Conservation (phyloP, 1,140 invertebrate genomes). For the Drosophila biarmipes region DNA sequence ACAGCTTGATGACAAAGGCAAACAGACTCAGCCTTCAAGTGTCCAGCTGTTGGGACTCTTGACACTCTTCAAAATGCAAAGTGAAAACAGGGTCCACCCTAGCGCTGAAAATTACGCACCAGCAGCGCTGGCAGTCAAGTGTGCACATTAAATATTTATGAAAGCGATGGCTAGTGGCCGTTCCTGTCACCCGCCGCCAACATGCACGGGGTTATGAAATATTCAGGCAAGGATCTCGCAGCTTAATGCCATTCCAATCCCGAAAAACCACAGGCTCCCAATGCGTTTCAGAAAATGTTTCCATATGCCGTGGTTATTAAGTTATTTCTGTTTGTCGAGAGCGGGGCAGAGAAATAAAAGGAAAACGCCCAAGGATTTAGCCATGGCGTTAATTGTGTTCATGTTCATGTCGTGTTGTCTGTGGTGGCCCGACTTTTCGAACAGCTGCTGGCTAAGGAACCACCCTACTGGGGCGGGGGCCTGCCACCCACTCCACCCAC, state of each 20-base stretch:
- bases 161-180: conserved; percentile 45
- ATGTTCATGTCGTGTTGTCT: conserved; percentile 42
- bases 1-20: conserved; percentile 29
- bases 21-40: conserved; percentile 5
- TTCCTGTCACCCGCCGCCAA: conserved; percentile 11
- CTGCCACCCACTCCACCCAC: conserved; percentile 19
- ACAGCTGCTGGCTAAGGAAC: conserved; percentile 60
- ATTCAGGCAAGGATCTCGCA: conserved; percentile 41
- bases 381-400: conserved; percentile 71
- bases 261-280: conserved; percentile 57
- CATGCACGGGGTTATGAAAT: conserved; percentile 31
- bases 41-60: conserved; percentile 30
- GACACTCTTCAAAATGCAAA: conserved; percentile 44
- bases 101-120: conserved; percentile 39
- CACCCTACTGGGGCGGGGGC: not conserved
- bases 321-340: conserved; percentile 57
- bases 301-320: conserved; percentile 78
- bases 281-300: conserved; percentile 61
- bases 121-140: conserved; percentile 41
- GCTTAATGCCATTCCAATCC: conserved; percentile 30
- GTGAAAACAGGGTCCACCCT: conserved; percentile 35
- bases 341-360: not conserved
- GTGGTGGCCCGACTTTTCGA: conserved; percentile 40
- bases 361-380: conserved; percentile 43
- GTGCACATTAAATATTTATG: conserved; percentile 66